These are phyloP conservation scores for Hyalella azteca DNA, from an alignment of 2,888 invertebrate species.

Conservation along the genomic window DNA sequence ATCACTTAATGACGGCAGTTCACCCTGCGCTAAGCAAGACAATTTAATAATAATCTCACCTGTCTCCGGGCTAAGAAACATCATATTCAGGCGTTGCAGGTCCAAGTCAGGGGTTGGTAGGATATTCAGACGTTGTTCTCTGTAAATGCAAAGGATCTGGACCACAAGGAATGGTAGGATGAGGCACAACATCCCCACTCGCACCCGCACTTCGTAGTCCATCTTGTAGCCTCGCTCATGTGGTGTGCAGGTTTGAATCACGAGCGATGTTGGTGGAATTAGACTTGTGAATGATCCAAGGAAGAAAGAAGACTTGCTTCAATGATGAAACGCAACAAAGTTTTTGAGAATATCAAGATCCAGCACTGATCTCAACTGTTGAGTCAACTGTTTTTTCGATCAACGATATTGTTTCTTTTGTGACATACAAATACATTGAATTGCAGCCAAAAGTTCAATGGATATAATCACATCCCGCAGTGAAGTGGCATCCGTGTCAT, in stretches of 20 bases:
- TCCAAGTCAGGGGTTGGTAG: neutral
- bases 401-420: no score
- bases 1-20: no score
- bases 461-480: no score
- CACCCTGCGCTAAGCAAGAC: no score
- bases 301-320: neutral
- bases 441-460: no score
- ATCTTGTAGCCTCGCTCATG: neutral
- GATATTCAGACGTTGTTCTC: neutral
- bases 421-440: no score
- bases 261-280: neutral
- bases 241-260: neutral
- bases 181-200: slow-evolving; percentile 21
- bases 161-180: slow-evolving; percentile 25
- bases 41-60: no score
- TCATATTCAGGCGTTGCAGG: neutral
- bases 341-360: no score
- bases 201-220: slow-evolving; percentile 14
- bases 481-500: no score
- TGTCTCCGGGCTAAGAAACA: no score
- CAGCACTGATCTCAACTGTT: no score
- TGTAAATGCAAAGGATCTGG: slow-evolving; percentile 9
- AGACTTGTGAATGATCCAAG: neutral
- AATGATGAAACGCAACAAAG: neutral
- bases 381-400: no score